Evolutionary conservation across 2,888 invertebrate genomes (phyloP).

Genomic region (Diogma glabrata): DNA sequence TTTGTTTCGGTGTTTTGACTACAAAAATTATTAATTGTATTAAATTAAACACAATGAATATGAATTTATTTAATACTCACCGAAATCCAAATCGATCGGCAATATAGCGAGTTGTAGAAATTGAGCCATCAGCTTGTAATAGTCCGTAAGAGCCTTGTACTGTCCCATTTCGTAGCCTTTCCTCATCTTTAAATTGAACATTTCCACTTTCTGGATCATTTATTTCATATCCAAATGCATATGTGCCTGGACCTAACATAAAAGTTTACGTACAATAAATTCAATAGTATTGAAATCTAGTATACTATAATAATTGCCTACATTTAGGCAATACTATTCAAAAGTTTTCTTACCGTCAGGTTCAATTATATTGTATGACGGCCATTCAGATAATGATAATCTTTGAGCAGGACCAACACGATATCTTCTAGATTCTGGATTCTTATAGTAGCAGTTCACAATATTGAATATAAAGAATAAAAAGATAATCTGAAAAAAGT

Average conservation of each 20-base stretch:
- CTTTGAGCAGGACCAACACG: constrained; percentile 9
- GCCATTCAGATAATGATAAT: constrained; percentile 31
- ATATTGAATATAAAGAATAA: no score
- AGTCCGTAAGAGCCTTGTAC: constrained; percentile 62
- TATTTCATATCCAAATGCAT: constrained; percentile 61
- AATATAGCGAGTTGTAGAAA: constrained; percentile 48
- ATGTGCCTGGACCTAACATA: constrained; percentile 47
- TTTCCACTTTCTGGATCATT: constrained; percentile 52
- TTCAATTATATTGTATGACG: constrained; percentile 32
- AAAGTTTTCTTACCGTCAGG: constrained; percentile 26
- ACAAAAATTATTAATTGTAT: no score
- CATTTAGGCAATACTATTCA: background rate
- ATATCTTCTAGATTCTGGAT: constrained; percentile 1
- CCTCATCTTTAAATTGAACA: constrained; percentile 58
- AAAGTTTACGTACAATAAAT: background rate
- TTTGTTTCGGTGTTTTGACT: constrained; percentile 3
- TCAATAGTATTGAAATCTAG: constrained; percentile 4
- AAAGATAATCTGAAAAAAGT: no score
- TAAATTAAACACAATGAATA: no score
- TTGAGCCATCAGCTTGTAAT: constrained; percentile 48
- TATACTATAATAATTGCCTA: background rate
- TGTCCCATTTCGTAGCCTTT: constrained; percentile 56
- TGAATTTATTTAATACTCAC: no score
- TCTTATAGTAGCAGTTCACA: no score
- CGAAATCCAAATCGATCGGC: constrained; percentile 57